These are phyloP conservation scores for Catharus fuscescens DNA, from an alignment of 2,113 vertebrate species.

Conservation along the genomic window DNA sequence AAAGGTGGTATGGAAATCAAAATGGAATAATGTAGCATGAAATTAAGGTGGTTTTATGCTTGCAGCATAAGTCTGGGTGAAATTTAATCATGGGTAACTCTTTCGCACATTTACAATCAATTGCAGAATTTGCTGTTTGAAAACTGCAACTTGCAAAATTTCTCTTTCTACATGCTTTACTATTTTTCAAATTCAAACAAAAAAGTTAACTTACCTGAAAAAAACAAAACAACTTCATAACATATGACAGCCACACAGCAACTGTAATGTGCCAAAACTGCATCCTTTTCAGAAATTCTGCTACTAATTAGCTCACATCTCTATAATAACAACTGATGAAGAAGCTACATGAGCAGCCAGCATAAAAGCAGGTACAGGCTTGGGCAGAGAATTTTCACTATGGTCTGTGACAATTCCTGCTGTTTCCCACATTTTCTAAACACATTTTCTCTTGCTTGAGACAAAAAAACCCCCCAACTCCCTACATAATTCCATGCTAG, in stretches of 20 bases:
- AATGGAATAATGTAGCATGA: not conserved
- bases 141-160: not conserved
- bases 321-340: not conserved
- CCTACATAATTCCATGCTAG: not conserved
- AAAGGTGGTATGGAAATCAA: not conserved
- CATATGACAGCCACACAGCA: not conserved
- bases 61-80: not conserved
- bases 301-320: not conserved
- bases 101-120: not conserved
- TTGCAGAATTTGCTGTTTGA: not conserved
- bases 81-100: not conserved
- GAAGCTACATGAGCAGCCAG: not conserved
- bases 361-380: not conserved
- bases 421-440: not conserved
- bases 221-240: not conserved
- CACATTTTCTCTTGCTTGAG: not conserved
- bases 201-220: not conserved
- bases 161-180: not conserved
- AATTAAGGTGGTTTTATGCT: not conserved
- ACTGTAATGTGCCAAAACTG: not conserved
- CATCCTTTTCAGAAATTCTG: not conserved
- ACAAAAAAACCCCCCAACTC: not conserved
- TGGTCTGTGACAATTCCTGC: not conserved
- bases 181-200: not conserved
- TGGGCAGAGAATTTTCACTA: not conserved